Evolutionary conservation across 2,888 invertebrate species (phyloP), one percentile per base, ranked within the genome.

Genomic region (Mechanitis messenoides): DNA sequence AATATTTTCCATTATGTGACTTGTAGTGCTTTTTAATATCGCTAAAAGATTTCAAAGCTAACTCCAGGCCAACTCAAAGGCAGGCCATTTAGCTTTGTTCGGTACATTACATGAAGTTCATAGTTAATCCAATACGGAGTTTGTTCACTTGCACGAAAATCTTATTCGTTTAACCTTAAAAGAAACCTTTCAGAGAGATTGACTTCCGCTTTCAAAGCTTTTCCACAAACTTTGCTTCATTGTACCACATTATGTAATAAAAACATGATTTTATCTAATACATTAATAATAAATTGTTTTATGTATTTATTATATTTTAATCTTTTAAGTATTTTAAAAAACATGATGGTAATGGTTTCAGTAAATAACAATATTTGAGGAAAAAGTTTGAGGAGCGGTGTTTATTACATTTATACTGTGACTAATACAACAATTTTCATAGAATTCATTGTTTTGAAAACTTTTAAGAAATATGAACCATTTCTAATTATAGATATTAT

Each of bases 161-260:
- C 62, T 62, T 62, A 62, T 56, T 50, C 63, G 56, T 59, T 62
- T 50, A 58, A 62, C 56, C 61, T 61, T 60, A 58, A 57, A 53
- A 57, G 62, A 59, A 69, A 63, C 69, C 72, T 71, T 69, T 71
- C 65, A 69, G 45, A 59, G 65, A 68, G 68, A 72, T 71, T 71
- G 70, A 67, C 68, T 71, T 68, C 65, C 67, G 62, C 64, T 67
- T 63, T 62, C 46, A 62, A 62, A 61, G 62, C 59, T 61, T 62
- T 31, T 31, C 47, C n/a, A 47, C 50, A 58, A 31, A 57, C 57
- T 55, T 55, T 55, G 57, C 47, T 50, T 33, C 47, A 58, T 58
- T 58, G 58, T 61, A 61, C 47, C 47, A 58, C 58, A 42, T 42
- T 42, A 38, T 38, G 42, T 31, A 11, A 31, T 50, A 50, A 31